Percentiles rank a stretch among this genome's conserved stretches.
Evolutionary conservation across 2,888 invertebrate species (phyloP).

Genomic region (Microplitis deprimator): DNA sequence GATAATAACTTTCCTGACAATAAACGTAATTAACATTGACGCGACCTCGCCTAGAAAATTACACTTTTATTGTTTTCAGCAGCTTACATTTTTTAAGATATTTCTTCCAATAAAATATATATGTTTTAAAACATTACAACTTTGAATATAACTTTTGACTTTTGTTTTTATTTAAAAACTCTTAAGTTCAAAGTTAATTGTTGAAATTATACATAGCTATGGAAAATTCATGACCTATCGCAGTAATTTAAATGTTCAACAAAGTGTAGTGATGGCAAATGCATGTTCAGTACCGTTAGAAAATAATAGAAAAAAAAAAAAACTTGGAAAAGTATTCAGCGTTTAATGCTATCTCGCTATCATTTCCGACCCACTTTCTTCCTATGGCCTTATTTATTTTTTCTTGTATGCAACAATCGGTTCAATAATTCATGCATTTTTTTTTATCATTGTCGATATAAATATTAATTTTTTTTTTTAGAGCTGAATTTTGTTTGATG

Average conservation of each 20-base stretch:
- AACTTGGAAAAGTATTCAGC: slow-evolving; percentile 22
- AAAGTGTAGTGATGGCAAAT: neutral
- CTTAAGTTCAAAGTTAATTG: neutral
- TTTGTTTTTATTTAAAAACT: neutral
- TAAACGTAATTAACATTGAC: slow-evolving; percentile 34
- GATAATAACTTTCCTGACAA: slow-evolving; percentile 39
- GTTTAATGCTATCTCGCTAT: neutral
- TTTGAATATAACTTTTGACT: too few relatives aligned
- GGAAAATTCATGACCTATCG: neutral
- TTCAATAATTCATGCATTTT: neutral
- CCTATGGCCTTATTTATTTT: neutral
- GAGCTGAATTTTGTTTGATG: too few relatives aligned
- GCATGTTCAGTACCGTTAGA: slow-evolving; percentile 21
- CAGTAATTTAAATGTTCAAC: neutral
- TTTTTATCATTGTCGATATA: neutral
- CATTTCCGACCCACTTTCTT: slow-evolving; percentile 24
- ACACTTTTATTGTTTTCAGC: slow-evolving; percentile 30
- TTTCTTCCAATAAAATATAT: too few relatives aligned
- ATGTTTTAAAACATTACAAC: too few relatives aligned
- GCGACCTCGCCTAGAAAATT: slow-evolving; percentile 37
- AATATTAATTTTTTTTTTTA: neutral
- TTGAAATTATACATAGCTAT: neutral
- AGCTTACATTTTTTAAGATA: neutral
- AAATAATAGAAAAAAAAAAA: neutral
- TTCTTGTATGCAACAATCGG: neutral